Evolutionary conservation across 2,888 invertebrate genomes (phyloP), one percentile per base, ranked within the genome.

Genomic region (Archaeoteleia sp.): DNA sequence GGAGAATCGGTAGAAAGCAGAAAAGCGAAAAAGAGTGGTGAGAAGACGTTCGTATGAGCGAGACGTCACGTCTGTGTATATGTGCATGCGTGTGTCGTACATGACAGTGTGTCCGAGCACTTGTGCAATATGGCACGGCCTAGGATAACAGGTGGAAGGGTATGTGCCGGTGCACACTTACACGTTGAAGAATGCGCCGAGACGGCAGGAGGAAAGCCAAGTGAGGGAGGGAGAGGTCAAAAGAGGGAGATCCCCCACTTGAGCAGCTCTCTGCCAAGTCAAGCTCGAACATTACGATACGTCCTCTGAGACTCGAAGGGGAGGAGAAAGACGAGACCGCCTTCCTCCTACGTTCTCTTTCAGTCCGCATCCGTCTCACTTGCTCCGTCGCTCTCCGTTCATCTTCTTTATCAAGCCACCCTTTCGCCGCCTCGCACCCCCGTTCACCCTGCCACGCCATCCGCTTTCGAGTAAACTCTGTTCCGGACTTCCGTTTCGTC

Each of bases 311-410:
- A 76, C 58, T 74, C 72, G 74, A 48, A 79, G 80, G 82, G 80
- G 82, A 81, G 85, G 84, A 83, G 84, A 83, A 82, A 79, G 76
- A 78, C 79, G 78, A 84, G 83, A 82, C 82, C 82, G 82, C 82
- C 79, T 78, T 79, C 78, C 76, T 74, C 76, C 79, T 67, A 55
- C 74, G 73, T 65, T 69, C 65, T 53, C 54, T 73, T 68, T 70
- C 69, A 40, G 45, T 45, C 53, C 42, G 49, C 39, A 27, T 27
- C 17, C 27, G 42, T 60, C 55, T 54, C 12, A 14, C 62, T 49
- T 48, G 29, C 15, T 9, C 15, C 17, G 14, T 15, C 13, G 23
- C 13, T 54, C 32, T 35, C 42, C 49, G 48, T 63, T 43, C 37
- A 65, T 62, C 40, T 66, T 65, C 60, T 65, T 54, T 63, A 43